Evolutionary conservation across 92 coral and sea anemone genomes (phyloP).

Genomic region (Paramuricea clavata): DNA sequence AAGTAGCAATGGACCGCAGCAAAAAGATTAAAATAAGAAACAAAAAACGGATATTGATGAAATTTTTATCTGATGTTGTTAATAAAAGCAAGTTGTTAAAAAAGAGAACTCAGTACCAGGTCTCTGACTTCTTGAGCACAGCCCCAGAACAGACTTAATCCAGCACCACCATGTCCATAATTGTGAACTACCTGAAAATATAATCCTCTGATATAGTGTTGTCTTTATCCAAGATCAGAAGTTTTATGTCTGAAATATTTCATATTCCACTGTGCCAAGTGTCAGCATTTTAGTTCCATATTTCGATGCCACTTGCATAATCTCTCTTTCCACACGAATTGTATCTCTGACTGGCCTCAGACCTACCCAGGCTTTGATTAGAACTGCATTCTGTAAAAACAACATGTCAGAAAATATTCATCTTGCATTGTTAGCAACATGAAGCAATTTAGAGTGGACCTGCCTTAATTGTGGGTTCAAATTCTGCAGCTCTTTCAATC

Average conservation of each 20-base stretch:
- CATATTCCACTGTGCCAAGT: too few species aligned
- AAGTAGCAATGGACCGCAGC: too few species aligned
- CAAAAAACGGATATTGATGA: too few species aligned
- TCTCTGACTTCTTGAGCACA: conserved; percentile 82
- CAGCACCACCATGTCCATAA: conserved; percentile 93
- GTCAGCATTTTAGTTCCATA: conserved; percentile 62
- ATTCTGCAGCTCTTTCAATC: conserved; percentile 61
- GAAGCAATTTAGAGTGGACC: neutral
- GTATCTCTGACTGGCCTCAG: conserved; percentile 79
- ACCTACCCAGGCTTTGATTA: conserved; percentile 82
- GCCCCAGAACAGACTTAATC: conserved; percentile 86
- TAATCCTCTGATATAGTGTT: too few species aligned
- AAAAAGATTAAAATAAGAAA: too few species aligned
- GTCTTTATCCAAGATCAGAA: too few species aligned
- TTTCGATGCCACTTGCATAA: conserved; percentile 67
- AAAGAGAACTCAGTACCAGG: too few species aligned
- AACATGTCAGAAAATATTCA: too few species aligned
- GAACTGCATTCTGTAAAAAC: conserved; percentile 68
- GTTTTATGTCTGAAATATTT: too few species aligned
- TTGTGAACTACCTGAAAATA: conserved; percentile 98
- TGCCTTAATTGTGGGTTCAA: conserved; percentile 78
- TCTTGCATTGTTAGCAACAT: too few species aligned
- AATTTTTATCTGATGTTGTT: too few species aligned
- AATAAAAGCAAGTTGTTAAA: too few species aligned
- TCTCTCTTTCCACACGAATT: conserved; percentile 84